Base-by-base conservation (phyloP, 2,888 invertebrate species). In the Heterodera filipjevi region DNA sequence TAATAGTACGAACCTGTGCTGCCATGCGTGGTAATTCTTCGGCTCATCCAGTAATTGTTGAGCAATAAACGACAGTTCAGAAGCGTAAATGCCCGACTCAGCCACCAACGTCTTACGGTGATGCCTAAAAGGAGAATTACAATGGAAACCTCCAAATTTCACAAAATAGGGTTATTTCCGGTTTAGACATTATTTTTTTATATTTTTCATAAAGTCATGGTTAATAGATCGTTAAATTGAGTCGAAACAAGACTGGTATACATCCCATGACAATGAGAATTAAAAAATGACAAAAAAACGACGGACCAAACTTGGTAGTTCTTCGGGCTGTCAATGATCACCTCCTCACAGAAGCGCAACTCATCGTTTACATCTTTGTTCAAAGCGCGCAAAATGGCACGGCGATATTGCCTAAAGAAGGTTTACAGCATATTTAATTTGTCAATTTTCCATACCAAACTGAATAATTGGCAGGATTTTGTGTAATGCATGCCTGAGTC, bases 1-100 rank as follows among this genome's bases (percentile, higher is more conserved):
- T n/a, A n/a, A n/a, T n/a, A n/a, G n/a, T n/a, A 66, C 39, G 44
- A n/a, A 96, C 83, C 97, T 92, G 90, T 99, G 95, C 90, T 99
- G 98, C 99, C 99, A 99, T 0, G 97, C 97, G 90, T 99, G 99
- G 90, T 99, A 99, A 91, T 99, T 99, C 90, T 99, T 99, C 2
- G 95, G 93, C 90, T 99, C 99, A 85, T 93, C 92, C 71, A 92
- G 90, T 49, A 99, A 91, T 75, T 96, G 93, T 81, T 92, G 91
- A 83, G 93, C 93, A 0, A 96, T 96, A 80, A 99, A 92, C 74
- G 92, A 91, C 76, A 97, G 91, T 90, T 99, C 98, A 80, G 92
- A 91, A 12, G 92, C 91, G 0, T 94, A 92, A 90, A 95, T 94
- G 85, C 94, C 92, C 71, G 94, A 90, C 94, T 90, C 94, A 89